phyloP scores from a whole-genome alignment of 2,888 invertebrate genomes.

The Apodemia mormo region DNA sequence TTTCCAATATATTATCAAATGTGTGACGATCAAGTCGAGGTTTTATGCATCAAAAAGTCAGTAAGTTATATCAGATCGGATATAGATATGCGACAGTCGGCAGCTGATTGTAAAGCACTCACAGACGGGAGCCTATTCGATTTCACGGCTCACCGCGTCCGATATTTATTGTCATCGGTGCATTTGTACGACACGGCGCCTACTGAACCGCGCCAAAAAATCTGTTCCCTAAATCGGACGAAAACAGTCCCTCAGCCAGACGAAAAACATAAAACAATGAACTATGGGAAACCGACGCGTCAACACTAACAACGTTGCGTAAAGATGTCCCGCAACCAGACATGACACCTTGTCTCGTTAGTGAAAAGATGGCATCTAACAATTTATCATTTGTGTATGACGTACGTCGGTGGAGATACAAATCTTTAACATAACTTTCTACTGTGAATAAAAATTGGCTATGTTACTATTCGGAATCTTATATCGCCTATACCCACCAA shows the following conservation, averaged over 20 bases:
- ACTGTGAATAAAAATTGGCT: slow-evolving; percentile 34
- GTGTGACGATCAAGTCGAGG: slow-evolving; percentile 32
- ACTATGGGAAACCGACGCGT: slow-evolving; percentile 42
- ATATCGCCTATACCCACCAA: too few species aligned
- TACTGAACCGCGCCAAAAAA: slow-evolving; percentile 79
- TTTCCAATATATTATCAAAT: too few species aligned
- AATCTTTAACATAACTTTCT: slow-evolving; percentile 51
- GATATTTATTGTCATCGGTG: slow-evolving; percentile 82
- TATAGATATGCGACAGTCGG: slow-evolving; percentile 67
- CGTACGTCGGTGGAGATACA: slow-evolving; percentile 52
- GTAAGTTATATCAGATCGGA: slow-evolving; percentile 64
- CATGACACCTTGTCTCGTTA: slow-evolving; percentile 78
- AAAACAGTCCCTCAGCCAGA: slow-evolving; percentile 57
- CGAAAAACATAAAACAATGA: background rate
- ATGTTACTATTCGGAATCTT: too few species aligned
- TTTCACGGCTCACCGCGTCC: slow-evolving; percentile 79
- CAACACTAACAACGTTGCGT: slow-evolving; percentile 42
- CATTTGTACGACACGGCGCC: slow-evolving; percentile 79
- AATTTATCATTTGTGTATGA: slow-evolving; percentile 76
- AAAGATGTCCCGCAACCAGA: slow-evolving; percentile 60
- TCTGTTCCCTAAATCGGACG: slow-evolving; percentile 72
- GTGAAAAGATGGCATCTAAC: slow-evolving; percentile 69
- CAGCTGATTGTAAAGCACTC: slow-evolving; percentile 81
- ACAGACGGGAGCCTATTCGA: slow-evolving; percentile 81
- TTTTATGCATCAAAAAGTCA: slow-evolving; percentile 59